phyloP scores from a whole-genome alignment of 2,113 vertebrate species.

The Corythaeola cristata region DNA sequence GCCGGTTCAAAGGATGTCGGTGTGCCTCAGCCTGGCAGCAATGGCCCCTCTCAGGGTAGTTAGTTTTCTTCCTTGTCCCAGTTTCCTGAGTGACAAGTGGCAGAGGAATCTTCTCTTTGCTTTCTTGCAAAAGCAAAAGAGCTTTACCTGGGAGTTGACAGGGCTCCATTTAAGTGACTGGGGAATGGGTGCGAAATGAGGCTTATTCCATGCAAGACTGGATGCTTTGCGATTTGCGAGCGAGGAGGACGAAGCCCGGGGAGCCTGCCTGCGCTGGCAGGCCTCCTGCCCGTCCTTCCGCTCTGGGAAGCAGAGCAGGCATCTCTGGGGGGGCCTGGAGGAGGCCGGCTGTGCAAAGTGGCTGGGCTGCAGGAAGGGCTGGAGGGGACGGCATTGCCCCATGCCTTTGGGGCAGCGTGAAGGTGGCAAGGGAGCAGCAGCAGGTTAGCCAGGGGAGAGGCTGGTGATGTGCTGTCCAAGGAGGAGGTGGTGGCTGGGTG shows the following conservation, averaged over 20 bases:
- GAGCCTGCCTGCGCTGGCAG: not conserved
- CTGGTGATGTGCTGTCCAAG: not conserved
- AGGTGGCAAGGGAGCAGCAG: not conserved
- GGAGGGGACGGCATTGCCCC: not conserved
- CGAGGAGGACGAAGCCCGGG: not conserved
- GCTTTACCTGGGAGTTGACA: not conserved
- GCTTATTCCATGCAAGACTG: not conserved
- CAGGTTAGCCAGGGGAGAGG: not conserved
- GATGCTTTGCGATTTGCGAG: not conserved
- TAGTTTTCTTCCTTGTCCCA: not conserved
- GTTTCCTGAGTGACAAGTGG: not conserved
- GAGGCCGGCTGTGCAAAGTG: not conserved
- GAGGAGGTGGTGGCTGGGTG: not conserved
- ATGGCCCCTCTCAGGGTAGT: slow-evolving; percentile 5
- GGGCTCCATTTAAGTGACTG: not conserved
- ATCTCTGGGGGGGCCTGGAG: not conserved
- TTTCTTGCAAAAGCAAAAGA: not conserved
- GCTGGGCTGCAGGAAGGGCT: not conserved
- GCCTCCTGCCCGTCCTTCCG: not conserved
- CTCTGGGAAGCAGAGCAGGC: not conserved
- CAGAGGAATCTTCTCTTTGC: not conserved
- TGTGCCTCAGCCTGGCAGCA: slow-evolving; percentile 33
- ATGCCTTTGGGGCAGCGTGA: not conserved
- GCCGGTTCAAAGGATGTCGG: slow-evolving; percentile 25
- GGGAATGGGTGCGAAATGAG: not conserved